phyloP scores from a whole-genome alignment of 2,888 invertebrate genomes.

The Agonopterix heracliana region DNA sequence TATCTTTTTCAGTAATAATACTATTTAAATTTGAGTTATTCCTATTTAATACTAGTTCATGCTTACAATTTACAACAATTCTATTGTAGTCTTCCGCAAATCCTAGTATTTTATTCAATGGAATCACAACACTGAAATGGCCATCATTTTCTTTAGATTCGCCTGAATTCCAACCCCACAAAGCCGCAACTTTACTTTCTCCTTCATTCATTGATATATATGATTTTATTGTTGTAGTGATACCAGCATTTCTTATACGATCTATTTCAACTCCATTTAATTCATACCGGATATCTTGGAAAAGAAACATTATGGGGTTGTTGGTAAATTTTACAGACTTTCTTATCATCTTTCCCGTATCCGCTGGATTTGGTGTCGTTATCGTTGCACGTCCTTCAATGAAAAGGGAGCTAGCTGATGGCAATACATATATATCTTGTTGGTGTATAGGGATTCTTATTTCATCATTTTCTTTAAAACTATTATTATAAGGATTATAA shows the following conservation, averaged over 20 bases:
- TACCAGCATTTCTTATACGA: slow-evolving; percentile 30
- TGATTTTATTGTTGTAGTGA: slow-evolving; percentile 33
- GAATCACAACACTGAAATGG: neutral
- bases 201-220: slow-evolving; percentile 24
- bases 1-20: neutral
- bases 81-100: slow-evolving; percentile 28
- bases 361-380: neutral
- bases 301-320: slow-evolving; percentile 27
- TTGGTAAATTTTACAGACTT: slow-evolving; percentile 12
- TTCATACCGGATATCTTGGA: slow-evolving; percentile 38
- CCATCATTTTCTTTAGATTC: neutral
- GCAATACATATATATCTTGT: slow-evolving; percentile 25
- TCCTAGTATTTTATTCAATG: neutral
- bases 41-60: slow-evolving; percentile 37
- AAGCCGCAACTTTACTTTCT: neutral
- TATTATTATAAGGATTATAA: slow-evolving; percentile 21
- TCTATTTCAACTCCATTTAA: slow-evolving; percentile 36
- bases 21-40: slow-evolving; percentile 25
- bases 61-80: slow-evolving; percentile 39
- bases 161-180: too few species aligned
- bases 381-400: slow-evolving; percentile 17
- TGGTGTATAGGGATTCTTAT: slow-evolving; percentile 30
- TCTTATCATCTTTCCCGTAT: neutral
- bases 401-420: slow-evolving; percentile 23
- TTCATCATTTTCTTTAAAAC: too few species aligned